A percentile compares a stretch with the other conserved stretches of the same genome.
Conservation (phyloP, 2,888 invertebrate species). For the Clanis bilineata region DNA sequence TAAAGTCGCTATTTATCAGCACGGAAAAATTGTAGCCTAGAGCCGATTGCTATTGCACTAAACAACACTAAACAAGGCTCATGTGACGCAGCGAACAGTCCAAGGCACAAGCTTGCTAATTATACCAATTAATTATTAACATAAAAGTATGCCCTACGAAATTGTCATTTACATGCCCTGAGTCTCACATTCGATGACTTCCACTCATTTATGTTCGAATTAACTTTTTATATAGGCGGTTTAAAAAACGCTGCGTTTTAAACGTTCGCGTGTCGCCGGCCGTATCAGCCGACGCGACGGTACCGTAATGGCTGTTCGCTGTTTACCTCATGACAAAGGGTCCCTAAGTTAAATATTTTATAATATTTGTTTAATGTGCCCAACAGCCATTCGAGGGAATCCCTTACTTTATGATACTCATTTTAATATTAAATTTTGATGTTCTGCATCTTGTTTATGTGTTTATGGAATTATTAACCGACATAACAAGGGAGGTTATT, state of each 20-base stretch:
- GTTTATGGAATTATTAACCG: slow-evolving; percentile 1
- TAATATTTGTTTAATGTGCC: slow-evolving; percentile 52
- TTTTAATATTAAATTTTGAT: slow-evolving; percentile 35
- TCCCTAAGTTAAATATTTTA: slow-evolving; percentile 49
- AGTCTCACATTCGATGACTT: too few relatives aligned
- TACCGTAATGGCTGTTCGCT: slow-evolving; percentile 47
- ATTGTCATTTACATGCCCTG: too few relatives aligned
- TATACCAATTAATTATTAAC: too few relatives aligned
- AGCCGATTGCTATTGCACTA: too few relatives aligned
- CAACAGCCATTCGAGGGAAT: slow-evolving; percentile 41
- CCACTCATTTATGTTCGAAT: too few relatives aligned
- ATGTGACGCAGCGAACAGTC: too few relatives aligned
- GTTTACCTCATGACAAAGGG: slow-evolving; percentile 49
- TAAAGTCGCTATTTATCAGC: too few relatives aligned
- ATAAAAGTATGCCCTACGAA: too few relatives aligned
- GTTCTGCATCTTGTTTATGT: slow-evolving; percentile 22
- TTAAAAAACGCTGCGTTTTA: slow-evolving; percentile 28
- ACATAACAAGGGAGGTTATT: neutral
- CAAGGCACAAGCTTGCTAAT: too few relatives aligned
- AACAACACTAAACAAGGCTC: too few relatives aligned
- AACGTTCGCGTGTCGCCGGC: slow-evolving; percentile 24
- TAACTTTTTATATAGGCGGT: too few relatives aligned
- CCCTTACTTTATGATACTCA: slow-evolving; percentile 34
- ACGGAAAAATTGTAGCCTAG: too few relatives aligned
- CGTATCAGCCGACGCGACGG: slow-evolving; percentile 26